A percentile compares a stretch with the other conserved stretches of the same genome.
Conservation (phyloP, 1,140 invertebrate genomes). For the Copidosoma floridanum region DNA sequence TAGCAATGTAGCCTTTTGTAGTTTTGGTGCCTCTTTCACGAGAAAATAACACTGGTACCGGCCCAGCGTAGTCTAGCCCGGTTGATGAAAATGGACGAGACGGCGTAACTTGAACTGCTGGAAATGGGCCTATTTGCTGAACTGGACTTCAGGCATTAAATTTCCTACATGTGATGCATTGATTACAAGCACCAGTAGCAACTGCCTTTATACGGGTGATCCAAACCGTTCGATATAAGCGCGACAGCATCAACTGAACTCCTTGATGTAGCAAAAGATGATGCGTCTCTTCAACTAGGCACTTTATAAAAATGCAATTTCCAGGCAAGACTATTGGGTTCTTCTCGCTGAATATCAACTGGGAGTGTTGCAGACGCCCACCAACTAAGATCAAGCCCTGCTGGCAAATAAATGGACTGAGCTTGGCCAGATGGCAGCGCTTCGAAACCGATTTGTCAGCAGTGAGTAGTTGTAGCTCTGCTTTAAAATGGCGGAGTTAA, state of each 20-base stretch:
- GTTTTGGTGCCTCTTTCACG: neutral
- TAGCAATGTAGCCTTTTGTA: neutral
- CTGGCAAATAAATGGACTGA: neutral
- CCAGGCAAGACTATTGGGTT: neutral
- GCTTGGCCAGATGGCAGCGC: too few species aligned
- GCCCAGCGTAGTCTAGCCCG: neutral
- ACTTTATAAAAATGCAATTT: too few species aligned
- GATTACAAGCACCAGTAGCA: too few species aligned
- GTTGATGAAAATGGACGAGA: neutral
- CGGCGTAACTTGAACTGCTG: neutral
- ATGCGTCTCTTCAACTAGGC: neutral
- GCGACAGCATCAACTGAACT: neutral
- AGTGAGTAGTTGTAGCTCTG: too few species aligned
- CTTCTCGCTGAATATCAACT: neutral
- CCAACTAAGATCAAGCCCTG: neutral
- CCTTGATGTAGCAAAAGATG: neutral
- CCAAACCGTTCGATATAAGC: neutral
- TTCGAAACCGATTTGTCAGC: too few species aligned
- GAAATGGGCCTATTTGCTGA: neutral
- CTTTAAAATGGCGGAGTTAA: too few species aligned
- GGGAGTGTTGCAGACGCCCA: neutral
- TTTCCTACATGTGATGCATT: neutral
- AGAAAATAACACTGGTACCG: neutral
- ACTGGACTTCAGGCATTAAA: neutral
- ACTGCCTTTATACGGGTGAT: neutral